Base-by-base conservation (phyloP, 2,888 invertebrate species). In the Glaucopsyche alexis region DNA sequence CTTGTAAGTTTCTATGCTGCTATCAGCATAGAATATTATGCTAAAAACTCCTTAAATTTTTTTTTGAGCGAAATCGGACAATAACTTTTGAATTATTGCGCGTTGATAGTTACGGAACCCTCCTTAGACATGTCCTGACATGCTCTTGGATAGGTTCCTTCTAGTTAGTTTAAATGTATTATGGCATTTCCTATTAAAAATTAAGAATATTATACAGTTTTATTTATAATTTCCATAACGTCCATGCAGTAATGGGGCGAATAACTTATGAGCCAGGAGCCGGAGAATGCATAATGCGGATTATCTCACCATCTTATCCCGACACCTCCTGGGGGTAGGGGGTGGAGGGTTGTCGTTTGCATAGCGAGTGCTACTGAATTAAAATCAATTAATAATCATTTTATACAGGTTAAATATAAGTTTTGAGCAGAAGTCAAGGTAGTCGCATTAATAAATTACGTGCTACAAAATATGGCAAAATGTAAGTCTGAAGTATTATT, bases 231-330 rank as follows among this genome's bases (percentile, higher is more conserved):
- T 67, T 67, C 45, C 67, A 45, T 67, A 45, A 47, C 16, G 45
- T 66, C 67, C 19, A 47, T 67, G 45, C n/a, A 67, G 47, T 67
- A 67, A 67, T 19, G 67, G 42, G 9, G 19, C 45, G 67, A 67
- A 67, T 45, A 67, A 67, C 45, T 67, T 67, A 67, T 47, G 42
- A 45, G 60, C 13, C 60, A 45, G 67, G 67, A 67, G 67, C 67
- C 13, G 67, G 45, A 19, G 67, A 67, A 45, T 67, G 67, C 67
- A 67, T 67, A 67, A 67, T 67, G 67, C 45, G 67, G 67, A 67
- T 67, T 67, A 67, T 47, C 67, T 67, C 45, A 67, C 67, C 42
- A 67, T 67, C 45, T 67, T 19, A 47, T 13, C 47, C 60, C 60
- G 60, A 42, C 42, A 42, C 42, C 13, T 13, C 47, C 13, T n/a